phyloP scores from a whole-genome alignment of 2,888 invertebrate genomes.

The Neocrepidodera transversa region DNA sequence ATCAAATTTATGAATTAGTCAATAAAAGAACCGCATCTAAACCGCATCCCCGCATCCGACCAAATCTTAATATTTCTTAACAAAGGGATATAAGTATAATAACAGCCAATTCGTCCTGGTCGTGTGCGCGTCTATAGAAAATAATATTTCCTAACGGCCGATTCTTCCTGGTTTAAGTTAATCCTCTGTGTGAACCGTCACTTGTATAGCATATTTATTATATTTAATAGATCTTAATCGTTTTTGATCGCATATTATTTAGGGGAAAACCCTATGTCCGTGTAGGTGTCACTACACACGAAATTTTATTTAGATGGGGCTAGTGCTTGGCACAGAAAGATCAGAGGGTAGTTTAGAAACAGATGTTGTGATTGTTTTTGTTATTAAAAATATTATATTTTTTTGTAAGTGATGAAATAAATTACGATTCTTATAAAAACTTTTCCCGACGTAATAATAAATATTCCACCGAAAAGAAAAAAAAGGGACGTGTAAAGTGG shows the following conservation, averaged over 20 bases:
- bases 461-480: neutral
- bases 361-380: neutral
- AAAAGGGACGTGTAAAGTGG: conserved; percentile 1
- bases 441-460: neutral
- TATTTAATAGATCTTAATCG: conserved; percentile 47
- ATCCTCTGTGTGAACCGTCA: conserved; percentile 45
- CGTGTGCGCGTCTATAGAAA: conserved; percentile 28
- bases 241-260: conserved; percentile 34
- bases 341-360: neutral
- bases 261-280: conserved; percentile 16
- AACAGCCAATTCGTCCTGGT: conserved; percentile 31
- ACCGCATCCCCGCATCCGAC: neutral
- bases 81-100: conserved; percentile 5
- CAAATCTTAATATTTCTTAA: conserved; percentile 11
- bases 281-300: conserved; percentile 26
- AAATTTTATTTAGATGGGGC: neutral
- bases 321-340: conserved; percentile 12
- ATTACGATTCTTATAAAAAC: too few species aligned
- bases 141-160: conserved; percentile 25
- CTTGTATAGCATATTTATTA: conserved; percentile 45
- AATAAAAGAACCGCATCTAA: neutral
- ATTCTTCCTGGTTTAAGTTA: conserved; percentile 39
- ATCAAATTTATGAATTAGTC: neutral
- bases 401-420: too few species aligned
- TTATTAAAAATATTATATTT: too few species aligned